Evolutionary conservation across 2,113 vertebrate species (phyloP), one percentile per base, ranked within the genome.

Genomic region (Rhineura floridana): DNA sequence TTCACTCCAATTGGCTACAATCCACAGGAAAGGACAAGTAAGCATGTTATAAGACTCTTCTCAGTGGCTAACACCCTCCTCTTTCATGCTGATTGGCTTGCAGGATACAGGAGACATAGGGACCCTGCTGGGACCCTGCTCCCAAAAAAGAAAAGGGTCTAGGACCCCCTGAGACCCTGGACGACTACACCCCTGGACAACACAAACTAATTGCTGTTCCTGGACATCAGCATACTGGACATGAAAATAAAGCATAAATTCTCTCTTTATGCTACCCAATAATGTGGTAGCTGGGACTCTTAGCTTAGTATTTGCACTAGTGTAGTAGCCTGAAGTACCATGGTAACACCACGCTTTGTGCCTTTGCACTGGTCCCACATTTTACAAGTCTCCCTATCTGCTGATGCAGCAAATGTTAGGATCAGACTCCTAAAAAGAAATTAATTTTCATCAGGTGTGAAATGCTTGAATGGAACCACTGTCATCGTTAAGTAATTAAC

Each of bases 391-490:
- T 80, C 48, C 23, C 30, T 72, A 87, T 44, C 19, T 59, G 9
- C n/a, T 62, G 50, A 10, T 81, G 78, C 78, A 59, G 21, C 39
- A 44, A 73, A 11, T 30, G n/a, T 55, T 42, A 42, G 39, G 78
- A 72, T 46, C 48, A 48, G 30, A 81, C 52, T 62, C 62, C 25
- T 39, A 44, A 67, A 65, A 69, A 28, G 82, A 87, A 59, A 87
- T 87, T 87, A 69, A 72, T 63, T 73, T 87, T 73, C 39, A 81
- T 87, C 75, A 52, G 65, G 77, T 80, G 46, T 59, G 30, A 55
- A 33, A 46, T 83, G 63, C 87, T 93, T 23, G 76, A 44, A 85
- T 36, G 42, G 42, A 73, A 0, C 52, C 69, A 46, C 85, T 80
- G n/a, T 67, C 63, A 1, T 23, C 48, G 75, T 39, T 85, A 85